Conservation (phyloP, 2,797 vertebrate species). For the Oreonectes daqikongensis region DNA sequence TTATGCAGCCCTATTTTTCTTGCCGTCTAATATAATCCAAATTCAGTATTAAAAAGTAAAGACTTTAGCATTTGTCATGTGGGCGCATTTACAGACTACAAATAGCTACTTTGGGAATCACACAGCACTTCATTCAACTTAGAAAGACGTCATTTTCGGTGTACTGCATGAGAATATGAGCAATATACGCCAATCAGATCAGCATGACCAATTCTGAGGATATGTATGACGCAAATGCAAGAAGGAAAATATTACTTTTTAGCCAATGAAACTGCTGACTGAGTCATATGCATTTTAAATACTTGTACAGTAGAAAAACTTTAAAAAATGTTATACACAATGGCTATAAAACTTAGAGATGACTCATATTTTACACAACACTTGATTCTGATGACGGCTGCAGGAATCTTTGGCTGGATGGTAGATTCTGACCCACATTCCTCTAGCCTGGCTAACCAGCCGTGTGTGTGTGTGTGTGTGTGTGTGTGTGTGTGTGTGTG, state of each 20-base stretch:
- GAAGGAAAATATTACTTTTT: too few relatives aligned
- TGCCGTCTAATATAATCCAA: constrained; percentile 17
- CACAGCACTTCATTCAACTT: background rate
- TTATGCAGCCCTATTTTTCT: background rate
- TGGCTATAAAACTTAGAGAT: background rate
- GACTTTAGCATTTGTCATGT: constrained; percentile 20
- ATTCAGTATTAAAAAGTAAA: too few relatives aligned
- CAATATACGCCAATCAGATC: background rate
- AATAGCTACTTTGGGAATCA: constrained; percentile 27
- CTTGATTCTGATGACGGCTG: background rate
- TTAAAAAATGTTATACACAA: background rate
- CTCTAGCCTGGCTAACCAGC: constrained; percentile 10
- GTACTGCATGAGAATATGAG: too few relatives aligned
- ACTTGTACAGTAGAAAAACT: too few relatives aligned
- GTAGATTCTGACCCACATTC: constrained; percentile 37
- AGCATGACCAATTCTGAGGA: background rate
- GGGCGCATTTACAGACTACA: constrained; percentile 14
- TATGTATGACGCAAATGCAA: background rate
- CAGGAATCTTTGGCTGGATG: constrained; percentile 24
- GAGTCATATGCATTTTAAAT: background rate
- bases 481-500: background rate
- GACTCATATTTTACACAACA: constrained; percentile 10
- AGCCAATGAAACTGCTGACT: too few relatives aligned
- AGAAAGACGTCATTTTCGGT: too few relatives aligned
- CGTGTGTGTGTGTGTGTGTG: constrained; percentile 10